Evolutionary conservation across 2,888 invertebrate genomes (phyloP).

Genomic region (Tolmerus cingulatus): DNA sequence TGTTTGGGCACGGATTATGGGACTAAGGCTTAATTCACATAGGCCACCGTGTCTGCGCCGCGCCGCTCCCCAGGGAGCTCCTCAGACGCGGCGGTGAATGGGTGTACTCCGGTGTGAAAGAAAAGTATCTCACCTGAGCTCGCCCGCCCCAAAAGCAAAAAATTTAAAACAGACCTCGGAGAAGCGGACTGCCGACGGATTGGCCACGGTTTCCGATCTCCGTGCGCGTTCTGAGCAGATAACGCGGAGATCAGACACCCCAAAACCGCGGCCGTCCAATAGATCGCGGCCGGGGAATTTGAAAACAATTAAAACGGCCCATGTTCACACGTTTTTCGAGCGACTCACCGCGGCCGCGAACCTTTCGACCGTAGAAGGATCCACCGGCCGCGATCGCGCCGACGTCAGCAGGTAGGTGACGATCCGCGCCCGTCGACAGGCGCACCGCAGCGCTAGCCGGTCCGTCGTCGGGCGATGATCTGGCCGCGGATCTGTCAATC

Average conservation of each 20-base stretch:
- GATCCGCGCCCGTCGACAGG: background rate
- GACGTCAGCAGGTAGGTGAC: slow-evolving; percentile 37
- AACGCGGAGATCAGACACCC: background rate
- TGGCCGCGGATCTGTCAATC: background rate
- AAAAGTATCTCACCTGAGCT: slow-evolving; percentile 11
- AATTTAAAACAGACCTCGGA: slow-evolving; percentile 6
- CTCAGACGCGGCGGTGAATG: background rate
- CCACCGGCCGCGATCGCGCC: slow-evolving; percentile 35
- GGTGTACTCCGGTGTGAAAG: slow-evolving; percentile 3
- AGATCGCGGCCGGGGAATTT: background rate
- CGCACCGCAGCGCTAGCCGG: background rate
- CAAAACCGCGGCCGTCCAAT: background rate
- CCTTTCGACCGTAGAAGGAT: background rate
- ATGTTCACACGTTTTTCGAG: slow-evolving; percentile 44
- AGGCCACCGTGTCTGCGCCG: background rate
- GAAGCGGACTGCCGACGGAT: background rate
- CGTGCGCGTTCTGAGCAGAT: background rate
- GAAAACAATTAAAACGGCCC: slow-evolving; percentile 45
- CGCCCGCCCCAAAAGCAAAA: background rate
- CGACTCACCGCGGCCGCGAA: background rate
- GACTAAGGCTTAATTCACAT: background rate
- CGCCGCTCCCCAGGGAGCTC: background rate
- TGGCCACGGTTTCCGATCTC: background rate
- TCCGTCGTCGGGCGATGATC: background rate
- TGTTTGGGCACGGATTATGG: slow-evolving; percentile 17